Evolutionary conservation across 2,797 vertebrate genomes (phyloP), one percentile per base, ranked within the genome.

Genomic region (Cynopterus sphinx): DNA sequence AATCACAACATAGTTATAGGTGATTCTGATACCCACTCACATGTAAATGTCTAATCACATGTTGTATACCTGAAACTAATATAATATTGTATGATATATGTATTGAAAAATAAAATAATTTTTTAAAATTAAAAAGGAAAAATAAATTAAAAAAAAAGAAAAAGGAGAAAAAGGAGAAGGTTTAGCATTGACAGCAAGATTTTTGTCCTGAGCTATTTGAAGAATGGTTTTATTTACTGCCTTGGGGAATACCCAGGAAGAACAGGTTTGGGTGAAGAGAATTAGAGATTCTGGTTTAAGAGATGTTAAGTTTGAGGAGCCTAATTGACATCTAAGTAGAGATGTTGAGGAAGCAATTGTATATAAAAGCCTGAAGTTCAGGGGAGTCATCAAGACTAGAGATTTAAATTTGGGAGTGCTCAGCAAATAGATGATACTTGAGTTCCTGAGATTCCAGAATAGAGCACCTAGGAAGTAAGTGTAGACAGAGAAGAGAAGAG

Each of bases 201-300:
- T 87, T 87, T 87, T 81, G 31, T 87, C 36, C 16, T 49, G 63
- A 94, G 70, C n/a, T 89, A 78, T 75, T 51, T 82, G 70, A 92
- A 86, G 39, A 92, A 92, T 57, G 65, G 33, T 82, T 16, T 57
- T 71, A 43, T 51, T 88, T 81, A 65, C 24, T 43, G 1, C 28
- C 55, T n/a, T 87, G 21, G 71, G 46, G 41, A 89, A 71, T 41
- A 67, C 24, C 24, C 79, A 78, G n/a, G 33, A 90, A 26, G 31
- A 86, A 28, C 24, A 87, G 43, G 21, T 59, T 91, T 83, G 57
- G 39, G 39, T 59, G 13, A 75, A 31, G 22, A 19, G n/a, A 46
- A 81, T 46, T 65, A 49, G 67, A 46, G 21, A 74, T 70, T 73
- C 57, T 74, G n/a, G 13, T 71, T 91, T 86, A 78, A 68, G 49